Evolutionary conservation across 2,888 invertebrate species (phyloP).

Genomic region (Oxystoma pomonae): DNA sequence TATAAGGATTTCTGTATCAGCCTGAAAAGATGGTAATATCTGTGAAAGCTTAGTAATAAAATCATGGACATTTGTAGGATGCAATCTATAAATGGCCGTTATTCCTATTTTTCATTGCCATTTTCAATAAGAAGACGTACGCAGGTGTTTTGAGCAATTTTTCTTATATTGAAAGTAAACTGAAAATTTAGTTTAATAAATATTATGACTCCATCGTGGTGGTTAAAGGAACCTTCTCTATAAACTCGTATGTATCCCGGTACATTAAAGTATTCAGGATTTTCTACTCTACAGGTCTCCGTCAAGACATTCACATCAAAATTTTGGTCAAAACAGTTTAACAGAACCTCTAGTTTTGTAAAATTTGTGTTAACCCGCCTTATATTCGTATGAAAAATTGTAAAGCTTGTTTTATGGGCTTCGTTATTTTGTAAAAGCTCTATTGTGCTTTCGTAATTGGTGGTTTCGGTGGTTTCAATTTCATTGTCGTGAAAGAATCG

Average conservation of each 20-base stretch:
- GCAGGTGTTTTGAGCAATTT: not conserved
- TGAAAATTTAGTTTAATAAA: not conserved
- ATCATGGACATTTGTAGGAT: too few relatives aligned
- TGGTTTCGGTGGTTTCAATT: not conserved
- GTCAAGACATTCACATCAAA: not conserved
- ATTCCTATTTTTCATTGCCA: not conserved
- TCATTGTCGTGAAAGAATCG: not conserved
- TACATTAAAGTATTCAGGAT: not conserved
- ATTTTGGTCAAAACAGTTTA: not conserved
- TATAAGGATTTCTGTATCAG: too few relatives aligned
- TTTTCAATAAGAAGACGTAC: not conserved
- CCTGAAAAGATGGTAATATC: too few relatives aligned
- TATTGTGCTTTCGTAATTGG: too few relatives aligned
- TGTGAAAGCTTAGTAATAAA: too few relatives aligned
- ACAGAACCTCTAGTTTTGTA: not conserved
- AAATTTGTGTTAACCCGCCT: not conserved
- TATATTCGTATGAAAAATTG: not conserved
- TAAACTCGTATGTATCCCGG: not conserved
- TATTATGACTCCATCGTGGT: not conserved
- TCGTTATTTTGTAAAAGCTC: too few relatives aligned
- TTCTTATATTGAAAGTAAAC: not conserved
- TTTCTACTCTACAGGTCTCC: too few relatives aligned
- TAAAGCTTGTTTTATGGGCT: not conserved
- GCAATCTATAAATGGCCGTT: too few relatives aligned
- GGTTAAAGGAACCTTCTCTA: not conserved